A percentile compares a stretch with the other conserved stretches of the same genome.
Conservation (phyloP, 2,797 vertebrate genomes). For the Leuciscus waleckii region DNA sequence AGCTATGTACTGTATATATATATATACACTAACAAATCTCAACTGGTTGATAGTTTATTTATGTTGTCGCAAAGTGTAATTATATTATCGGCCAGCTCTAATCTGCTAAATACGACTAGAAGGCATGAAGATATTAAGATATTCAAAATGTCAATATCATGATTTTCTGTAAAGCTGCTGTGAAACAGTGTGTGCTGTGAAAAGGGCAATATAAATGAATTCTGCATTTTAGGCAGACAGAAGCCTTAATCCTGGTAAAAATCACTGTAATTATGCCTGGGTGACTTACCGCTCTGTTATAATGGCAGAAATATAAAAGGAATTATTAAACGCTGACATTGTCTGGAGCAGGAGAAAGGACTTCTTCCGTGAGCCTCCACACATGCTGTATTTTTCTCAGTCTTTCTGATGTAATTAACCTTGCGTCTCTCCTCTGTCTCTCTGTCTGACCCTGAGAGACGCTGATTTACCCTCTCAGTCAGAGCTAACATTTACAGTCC, state of each 20-base stretch:
- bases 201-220: too few relatives aligned
- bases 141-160: not conserved
- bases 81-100: not conserved
- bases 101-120: not conserved
- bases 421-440: constrained; percentile 11
- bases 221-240: not conserved
- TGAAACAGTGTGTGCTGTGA: too few relatives aligned
- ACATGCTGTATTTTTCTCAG: not conserved
- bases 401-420: constrained; percentile 28
- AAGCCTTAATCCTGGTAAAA: not conserved
- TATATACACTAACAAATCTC: too few relatives aligned
- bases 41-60: too few relatives aligned
- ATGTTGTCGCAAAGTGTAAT: not conserved
- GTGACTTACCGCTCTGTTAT: not conserved
- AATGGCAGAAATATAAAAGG: not conserved
- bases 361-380: not conserved
- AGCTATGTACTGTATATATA: too few relatives aligned
- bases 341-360: constrained; percentile 5
- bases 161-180: too few relatives aligned
- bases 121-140: not conserved
- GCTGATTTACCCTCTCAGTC: constrained; percentile 21
- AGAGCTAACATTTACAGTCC: constrained; percentile 11
- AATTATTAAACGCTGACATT: not conserved
- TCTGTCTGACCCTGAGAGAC: constrained; percentile 19
- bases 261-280: not conserved